A percentile compares a stretch with the other conserved stretches of the same genome.
phyloP scores from a whole-genome alignment of 2,888 invertebrate genomes.

The Limenitis camilla region DNA sequence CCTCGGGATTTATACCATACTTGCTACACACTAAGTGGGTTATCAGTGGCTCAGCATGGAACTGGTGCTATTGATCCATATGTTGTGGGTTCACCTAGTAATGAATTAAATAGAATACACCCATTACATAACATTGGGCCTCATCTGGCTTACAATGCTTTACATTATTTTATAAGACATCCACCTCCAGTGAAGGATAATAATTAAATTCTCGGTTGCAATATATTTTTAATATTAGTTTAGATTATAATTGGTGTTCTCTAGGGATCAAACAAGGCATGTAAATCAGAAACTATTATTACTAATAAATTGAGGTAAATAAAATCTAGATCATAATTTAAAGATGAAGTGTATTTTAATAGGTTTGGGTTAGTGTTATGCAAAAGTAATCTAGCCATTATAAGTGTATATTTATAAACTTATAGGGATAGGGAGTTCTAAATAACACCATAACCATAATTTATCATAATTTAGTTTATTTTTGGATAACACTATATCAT shows the following conservation, averaged over 20 bases:
- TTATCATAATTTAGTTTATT: too few species aligned
- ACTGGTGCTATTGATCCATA: slow-evolving; percentile 62
- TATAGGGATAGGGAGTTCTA: too few species aligned
- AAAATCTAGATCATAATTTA: too few species aligned
- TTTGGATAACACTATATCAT: too few species aligned
- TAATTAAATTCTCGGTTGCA: slow-evolving; percentile 34
- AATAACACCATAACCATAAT: too few species aligned
- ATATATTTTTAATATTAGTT: not conserved
- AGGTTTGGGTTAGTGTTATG: too few species aligned
- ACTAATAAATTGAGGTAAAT: too few species aligned
- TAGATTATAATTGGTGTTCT: not conserved
- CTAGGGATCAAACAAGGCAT: not conserved
- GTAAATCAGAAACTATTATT: too few species aligned
- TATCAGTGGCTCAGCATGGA: slow-evolving; percentile 92
- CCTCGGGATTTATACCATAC: slow-evolving; percentile 96
- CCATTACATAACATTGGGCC: slow-evolving; percentile 89
- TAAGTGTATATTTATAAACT: too few species aligned
- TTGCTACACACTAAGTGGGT: slow-evolving; percentile 95
- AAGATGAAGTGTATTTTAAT: too few species aligned
- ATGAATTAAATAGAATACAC: slow-evolving; percentile 84
- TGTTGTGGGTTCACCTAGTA: slow-evolving; percentile 78
- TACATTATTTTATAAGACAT: slow-evolving; percentile 66
- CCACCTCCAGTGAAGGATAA: slow-evolving; percentile 63
- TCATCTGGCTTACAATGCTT: slow-evolving; percentile 69
- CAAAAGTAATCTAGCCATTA: too few species aligned